phyloP scores from a whole-genome alignment of 2,113 vertebrate genomes.

The Clupea harengus region DNA sequence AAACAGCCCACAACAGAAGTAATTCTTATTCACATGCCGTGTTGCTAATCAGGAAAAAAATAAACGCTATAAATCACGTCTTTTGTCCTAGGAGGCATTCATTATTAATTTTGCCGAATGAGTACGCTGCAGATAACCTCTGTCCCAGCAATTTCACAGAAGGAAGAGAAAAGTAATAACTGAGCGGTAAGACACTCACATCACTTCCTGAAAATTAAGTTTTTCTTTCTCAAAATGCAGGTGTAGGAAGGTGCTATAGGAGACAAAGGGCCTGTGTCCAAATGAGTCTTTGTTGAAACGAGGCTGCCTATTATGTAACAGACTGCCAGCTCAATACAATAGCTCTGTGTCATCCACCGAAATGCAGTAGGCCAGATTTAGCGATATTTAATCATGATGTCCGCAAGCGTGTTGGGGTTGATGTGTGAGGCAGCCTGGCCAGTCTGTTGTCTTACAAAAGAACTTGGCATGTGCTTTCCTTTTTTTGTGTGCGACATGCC shows the following conservation, averaged over 20 bases:
- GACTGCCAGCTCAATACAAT: not conserved
- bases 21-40: constrained; percentile 59
- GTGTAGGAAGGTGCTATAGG: not conserved
- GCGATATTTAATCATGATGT: not conserved
- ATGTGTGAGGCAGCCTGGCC: not conserved
- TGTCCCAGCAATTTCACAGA: not conserved
- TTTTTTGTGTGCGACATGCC: not conserved
- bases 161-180: not conserved
- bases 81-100: not conserved
- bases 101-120: not conserved
- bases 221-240: not conserved
- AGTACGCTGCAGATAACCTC: not conserved
- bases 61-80: not conserved
- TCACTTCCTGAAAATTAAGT: not conserved
- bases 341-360: not conserved
- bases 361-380: not conserved
- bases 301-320: not conserved
- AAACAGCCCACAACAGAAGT: constrained; percentile 56
- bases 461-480: not conserved
- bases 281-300: not conserved
- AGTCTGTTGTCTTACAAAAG: not conserved
- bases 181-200: not conserved
- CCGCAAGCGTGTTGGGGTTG: not conserved
- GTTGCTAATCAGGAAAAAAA: constrained; percentile 45
- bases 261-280: not conserved